These are phyloP conservation scores for Petrolisthes manimaculis DNA, from an alignment of 2,888 invertebrate genomes.

Conservation along the genomic window DNA sequence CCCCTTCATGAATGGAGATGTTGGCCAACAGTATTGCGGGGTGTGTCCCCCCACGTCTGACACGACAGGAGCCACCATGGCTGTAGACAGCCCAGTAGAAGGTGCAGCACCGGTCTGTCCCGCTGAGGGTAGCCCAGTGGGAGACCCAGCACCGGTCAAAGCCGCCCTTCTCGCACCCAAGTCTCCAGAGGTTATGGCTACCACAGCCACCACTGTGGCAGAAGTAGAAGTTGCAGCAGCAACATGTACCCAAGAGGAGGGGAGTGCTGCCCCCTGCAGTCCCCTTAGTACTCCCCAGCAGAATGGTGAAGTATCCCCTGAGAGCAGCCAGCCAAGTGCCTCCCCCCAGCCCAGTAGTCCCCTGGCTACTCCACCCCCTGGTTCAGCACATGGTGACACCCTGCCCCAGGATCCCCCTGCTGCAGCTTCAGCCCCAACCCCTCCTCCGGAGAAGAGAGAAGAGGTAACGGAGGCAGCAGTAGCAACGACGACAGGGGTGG, in stretches of 20 bases:
- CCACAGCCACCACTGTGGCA: neutral
- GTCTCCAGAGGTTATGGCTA: neutral
- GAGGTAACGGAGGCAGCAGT: neutral
- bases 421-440: neutral
- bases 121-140: conserved; percentile 65
- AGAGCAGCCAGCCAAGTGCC: conserved; percentile 39
- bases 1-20: conserved; percentile 87
- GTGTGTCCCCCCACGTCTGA: conserved; percentile 75
- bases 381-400: conserved; percentile 9
- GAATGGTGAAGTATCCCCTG: conserved; percentile 67
- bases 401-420: neutral
- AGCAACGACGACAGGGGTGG: neutral
- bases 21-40: conserved; percentile 81
- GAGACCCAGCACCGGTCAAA: conserved; percentile 71
- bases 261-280: conserved; percentile 13
- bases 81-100: conserved; percentile 66
- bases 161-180: neutral
- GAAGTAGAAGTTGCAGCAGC: conserved; percentile 21
- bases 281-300: conserved; percentile 66
- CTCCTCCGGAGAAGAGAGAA: conserved; percentile 12
- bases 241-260: conserved; percentile 26
- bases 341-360: conserved; percentile 29
- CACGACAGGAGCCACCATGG: conserved; percentile 75
- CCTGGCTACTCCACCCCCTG: conserved; percentile 24
- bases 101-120: conserved; percentile 16